Evolutionary conservation across 2,113 vertebrate species (phyloP).

Genomic region (human): DNA sequence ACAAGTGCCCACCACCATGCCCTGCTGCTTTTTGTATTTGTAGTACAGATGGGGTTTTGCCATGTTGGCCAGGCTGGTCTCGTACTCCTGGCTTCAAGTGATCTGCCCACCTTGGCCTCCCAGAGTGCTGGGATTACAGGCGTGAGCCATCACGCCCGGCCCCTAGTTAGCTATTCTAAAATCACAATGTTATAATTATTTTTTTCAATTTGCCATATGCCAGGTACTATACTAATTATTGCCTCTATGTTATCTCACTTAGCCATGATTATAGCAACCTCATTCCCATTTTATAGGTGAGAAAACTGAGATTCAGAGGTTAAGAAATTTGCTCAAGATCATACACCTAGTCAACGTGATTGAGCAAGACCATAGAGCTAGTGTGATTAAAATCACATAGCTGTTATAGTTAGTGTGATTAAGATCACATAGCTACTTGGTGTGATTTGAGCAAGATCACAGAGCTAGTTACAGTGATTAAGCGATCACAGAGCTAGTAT

Average conservation of each 20-base stretch:
- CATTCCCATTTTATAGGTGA: neutral
- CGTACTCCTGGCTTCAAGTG: too few relatives aligned
- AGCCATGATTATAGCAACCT: neutral
- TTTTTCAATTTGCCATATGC: slow-evolving; percentile 16
- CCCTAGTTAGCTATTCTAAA: neutral
- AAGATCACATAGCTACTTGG: neutral
- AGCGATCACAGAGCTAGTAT: neutral
- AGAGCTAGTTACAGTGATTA: neutral
- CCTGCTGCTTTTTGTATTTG: too few relatives aligned
- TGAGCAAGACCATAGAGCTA: neutral
- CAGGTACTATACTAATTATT: neutral
- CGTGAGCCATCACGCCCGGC: too few relatives aligned
- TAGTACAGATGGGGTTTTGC: too few relatives aligned
- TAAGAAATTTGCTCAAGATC: neutral
- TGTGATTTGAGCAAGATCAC: neutral
- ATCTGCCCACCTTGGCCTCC: too few relatives aligned
- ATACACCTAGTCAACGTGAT: neutral
- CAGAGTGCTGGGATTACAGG: too few relatives aligned
- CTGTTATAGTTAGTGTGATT: neutral
- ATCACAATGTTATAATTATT: neutral
- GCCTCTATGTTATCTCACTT: neutral
- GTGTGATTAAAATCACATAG: neutral
- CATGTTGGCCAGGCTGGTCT: too few relatives aligned
- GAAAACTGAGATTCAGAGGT: neutral
- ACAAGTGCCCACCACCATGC: too few relatives aligned